Base-by-base conservation (phyloP, 1,140 invertebrate species). In the Arion vulgaris region DNA sequence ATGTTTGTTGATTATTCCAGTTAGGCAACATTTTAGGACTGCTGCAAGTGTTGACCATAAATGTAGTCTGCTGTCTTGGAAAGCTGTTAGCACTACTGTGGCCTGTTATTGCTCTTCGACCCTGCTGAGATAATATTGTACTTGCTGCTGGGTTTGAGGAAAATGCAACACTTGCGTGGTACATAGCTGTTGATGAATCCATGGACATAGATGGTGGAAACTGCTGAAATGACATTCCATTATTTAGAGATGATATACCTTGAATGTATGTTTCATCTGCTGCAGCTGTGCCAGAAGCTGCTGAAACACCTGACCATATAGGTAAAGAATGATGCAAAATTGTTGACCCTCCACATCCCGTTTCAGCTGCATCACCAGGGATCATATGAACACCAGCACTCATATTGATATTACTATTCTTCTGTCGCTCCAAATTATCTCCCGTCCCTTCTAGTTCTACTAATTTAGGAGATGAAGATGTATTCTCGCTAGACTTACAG, bases 31-130 rank as follows among this genome's bases (percentile, higher is more conserved):
- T 88, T 88, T 92, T 92, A 49, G 90, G 86, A 85, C 87, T 89
- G 83, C 87, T 80, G 66, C 68, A 80, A 45, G 78, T 90, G 85
- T 90, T 90, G 72, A 92, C 69, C 81, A 92, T 90, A 83, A 92
- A 85, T 82, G 89, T 91, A 41, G 91, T 88, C 71, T 88, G 88
- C 51, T 87, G 87, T 82, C 90, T 94, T 26, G 94, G 93, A 86
- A 95, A 95, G 91, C 95, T 95, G 62, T 34, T 80, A 39, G 51
- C 36, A 39, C 45, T 81, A 85, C 95, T 95, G 87, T 94, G 94
- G 34, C 94, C 95, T 1, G 95, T 95, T 74, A 95, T 95, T 15
- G 95, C 94, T 75, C 95, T 92, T 68, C 95, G 93, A 19, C 80
- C 80, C 32, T 75, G 80, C 34, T 81, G 78, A 36, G 78, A 80